Evolutionary conservation across 2,113 vertebrate species (phyloP).

Genomic region (Indri indri): DNA sequence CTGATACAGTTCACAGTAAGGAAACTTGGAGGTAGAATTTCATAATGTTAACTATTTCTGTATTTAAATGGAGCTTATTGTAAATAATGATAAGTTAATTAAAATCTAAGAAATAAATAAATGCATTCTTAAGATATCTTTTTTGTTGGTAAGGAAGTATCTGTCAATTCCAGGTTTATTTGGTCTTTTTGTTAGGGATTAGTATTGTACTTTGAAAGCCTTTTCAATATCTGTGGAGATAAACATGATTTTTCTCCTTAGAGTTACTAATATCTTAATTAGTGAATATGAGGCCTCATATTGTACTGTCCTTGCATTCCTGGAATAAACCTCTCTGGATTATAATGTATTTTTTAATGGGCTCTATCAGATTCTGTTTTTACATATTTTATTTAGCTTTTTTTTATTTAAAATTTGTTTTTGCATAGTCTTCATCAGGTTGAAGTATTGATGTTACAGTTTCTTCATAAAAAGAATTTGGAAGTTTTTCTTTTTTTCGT

Average conservation of each 20-base stretch:
- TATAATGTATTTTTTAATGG: background rate
- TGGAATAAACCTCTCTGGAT: background rate
- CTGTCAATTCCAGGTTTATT: background rate
- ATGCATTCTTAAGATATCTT: background rate
- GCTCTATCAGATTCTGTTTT: background rate
- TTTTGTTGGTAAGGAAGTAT: background rate
- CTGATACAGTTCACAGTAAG: background rate
- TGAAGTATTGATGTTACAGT: background rate
- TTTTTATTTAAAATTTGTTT: background rate
- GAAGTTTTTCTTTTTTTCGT: background rate
- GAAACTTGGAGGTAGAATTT: conserved; percentile 8
- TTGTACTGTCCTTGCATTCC: background rate
- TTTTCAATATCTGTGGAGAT: background rate
- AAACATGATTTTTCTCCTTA: conserved; percentile 30
- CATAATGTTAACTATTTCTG: background rate
- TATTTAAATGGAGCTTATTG: conserved; percentile 9
- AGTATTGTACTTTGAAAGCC: background rate
- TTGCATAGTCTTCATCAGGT: background rate
- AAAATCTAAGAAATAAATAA: background rate
- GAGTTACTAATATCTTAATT: background rate
- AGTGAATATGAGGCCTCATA: background rate
- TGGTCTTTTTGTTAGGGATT: background rate
- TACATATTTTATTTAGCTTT: background rate
- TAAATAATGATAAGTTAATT: conserved; percentile 9
- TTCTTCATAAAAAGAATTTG: background rate